Conservation (phyloP, 2,113 vertebrate species). For the Oryzias celebensis region DNA sequence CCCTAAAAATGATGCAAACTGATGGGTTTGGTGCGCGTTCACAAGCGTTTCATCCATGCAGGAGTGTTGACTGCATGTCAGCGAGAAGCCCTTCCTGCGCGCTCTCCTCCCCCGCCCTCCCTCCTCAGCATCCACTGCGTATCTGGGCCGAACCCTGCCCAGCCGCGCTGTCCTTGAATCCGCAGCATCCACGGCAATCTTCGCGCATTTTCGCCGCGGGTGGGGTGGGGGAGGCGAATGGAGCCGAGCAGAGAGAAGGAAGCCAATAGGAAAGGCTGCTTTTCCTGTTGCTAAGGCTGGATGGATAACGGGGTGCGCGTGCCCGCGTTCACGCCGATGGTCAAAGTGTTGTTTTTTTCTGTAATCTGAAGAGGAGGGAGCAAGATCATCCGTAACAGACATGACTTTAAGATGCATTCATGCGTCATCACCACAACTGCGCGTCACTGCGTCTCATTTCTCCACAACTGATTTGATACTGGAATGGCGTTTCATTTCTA, state of each 20-base stretch:
- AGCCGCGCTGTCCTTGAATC: slow-evolving; percentile 41
- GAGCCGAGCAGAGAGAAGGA: not conserved
- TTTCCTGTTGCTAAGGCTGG: slow-evolving; percentile 69
- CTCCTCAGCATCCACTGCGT: slow-evolving; percentile 58
- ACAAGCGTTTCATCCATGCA: slow-evolving; percentile 18
- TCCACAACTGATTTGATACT: no score
- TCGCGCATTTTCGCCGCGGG: slow-evolving; percentile 25
- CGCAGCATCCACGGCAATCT: slow-evolving; percentile 42
- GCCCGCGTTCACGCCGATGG: not conserved
- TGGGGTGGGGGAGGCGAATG: slow-evolving; percentile 48
- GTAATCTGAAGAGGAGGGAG: not conserved
- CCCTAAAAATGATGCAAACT: slow-evolving; percentile 44
- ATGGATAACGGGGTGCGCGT: not conserved
- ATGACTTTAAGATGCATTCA: no score
- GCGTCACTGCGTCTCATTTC: no score
- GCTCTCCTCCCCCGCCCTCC: not conserved
- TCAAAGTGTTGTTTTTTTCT: not conserved
- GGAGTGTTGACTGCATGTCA: slow-evolving; percentile 26
- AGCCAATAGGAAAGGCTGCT: slow-evolving; percentile 56
- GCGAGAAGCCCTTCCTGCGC: slow-evolving; percentile 34
- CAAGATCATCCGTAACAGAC: not conserved
- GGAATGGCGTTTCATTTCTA: no score
- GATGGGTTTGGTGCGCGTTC: not conserved
- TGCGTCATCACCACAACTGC: no score
- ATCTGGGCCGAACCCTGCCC: slow-evolving; percentile 39